Base-by-base conservation (phyloP, 2,888 invertebrate genomes). In the Apomyelois bistriatella region DNA sequence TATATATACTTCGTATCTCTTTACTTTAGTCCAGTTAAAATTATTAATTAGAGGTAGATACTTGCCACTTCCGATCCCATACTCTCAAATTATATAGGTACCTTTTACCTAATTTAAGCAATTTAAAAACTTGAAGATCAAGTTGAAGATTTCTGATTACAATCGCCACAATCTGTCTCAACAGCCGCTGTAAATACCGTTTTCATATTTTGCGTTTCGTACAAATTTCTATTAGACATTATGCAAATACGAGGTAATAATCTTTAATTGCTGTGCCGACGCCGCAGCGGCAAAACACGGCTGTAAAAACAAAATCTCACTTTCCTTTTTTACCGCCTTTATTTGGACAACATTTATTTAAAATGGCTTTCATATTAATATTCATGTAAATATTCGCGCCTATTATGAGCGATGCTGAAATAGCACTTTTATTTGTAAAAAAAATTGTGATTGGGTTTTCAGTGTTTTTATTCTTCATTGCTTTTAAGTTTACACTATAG, bases 221-320 rank as follows among this genome's bases (percentile, higher is more conserved):
- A 64, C 70, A 64, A 67, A 66, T 66, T 65, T 64, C 68, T 72
- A 70, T 66, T 65, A 70, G 62, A 59, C 68, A 78, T 76, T 79
- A 82, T 80, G 80, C 75, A 80, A 82, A 82, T 78, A 74, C 70
- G 65, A 64, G 68, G 74, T 71, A 71, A 74, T 82, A 75, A 79
- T 72, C 71, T 81, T 79, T 79, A 80, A 82, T 81, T 80, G 76
- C 70, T 60, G 68, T 66, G 70, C 59, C 62, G 64, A 68, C 66
- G 62, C 68, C 59, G 61, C 61, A 55, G 58, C 61, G 62, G 65
- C 58, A 57, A 64, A 67, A 64, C 58, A 61, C 53, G 62, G 56
- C 57, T 62, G 55, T 64, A 68, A 72, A 76, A 72, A 68, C 69
- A 75, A 72, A 50, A 68, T 69, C 61, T 60, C 62, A 53, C 60